Conservation (phyloP, 2,888 invertebrate genomes). For the Rhabditoides inermis region DNA sequence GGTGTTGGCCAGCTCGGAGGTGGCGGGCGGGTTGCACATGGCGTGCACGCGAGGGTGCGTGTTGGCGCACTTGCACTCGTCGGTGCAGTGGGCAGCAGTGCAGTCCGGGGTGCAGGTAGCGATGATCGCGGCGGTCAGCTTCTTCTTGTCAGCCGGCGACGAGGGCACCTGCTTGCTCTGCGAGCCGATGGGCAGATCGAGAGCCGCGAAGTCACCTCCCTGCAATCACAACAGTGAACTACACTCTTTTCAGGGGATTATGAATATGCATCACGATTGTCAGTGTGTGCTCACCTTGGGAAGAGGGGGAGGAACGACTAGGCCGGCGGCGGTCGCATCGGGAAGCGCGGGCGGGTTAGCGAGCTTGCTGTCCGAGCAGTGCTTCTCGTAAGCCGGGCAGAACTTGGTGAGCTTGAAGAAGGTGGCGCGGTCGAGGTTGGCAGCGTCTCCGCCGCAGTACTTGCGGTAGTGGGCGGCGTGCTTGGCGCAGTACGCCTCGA, state of each 20-base stretch:
- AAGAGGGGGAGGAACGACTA: constrained; percentile 40
- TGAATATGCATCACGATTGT: too few relatives aligned
- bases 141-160: constrained; percentile 6
- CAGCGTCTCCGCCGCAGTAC: constrained; percentile 27
- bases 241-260: too few relatives aligned
- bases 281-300: constrained; percentile 21
- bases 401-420: constrained; percentile 37
- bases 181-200: constrained; percentile 28
- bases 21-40: constrained; percentile 45
- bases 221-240: too few relatives aligned
- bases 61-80: constrained; percentile 41
- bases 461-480: constrained; percentile 33
- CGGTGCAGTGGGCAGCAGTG: constrained; percentile 33
- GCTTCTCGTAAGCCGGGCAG: constrained; percentile 42
- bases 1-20: constrained; percentile 30
- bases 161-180: constrained; percentile 12
- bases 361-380: constrained; percentile 29
- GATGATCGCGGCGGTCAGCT: constrained; percentile 34
- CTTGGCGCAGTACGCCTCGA: constrained; percentile 31
- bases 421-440: constrained; percentile 18
- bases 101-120: constrained; percentile 39
- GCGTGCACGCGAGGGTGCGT: constrained; percentile 37
- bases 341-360: constrained; percentile 16
- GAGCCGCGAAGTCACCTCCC: constrained; percentile 20
- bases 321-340: constrained; percentile 8